Evolutionary conservation across 2,797 vertebrate genomes (phyloP).

Genomic region (Nannoperca australis): DNA sequence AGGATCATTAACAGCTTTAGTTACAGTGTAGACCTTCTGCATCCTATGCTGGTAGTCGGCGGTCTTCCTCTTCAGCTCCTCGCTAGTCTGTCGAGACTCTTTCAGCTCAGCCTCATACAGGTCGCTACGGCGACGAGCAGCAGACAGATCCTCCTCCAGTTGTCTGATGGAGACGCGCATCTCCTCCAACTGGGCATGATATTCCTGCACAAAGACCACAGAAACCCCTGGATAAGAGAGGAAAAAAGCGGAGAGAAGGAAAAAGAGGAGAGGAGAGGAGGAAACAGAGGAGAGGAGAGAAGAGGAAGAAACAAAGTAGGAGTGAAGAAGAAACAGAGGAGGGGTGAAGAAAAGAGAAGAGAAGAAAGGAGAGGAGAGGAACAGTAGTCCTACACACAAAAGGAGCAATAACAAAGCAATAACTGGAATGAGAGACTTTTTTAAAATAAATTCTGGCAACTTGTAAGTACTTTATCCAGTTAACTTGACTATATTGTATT

Average conservation of each 20-base stretch:
- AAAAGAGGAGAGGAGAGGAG: neutral
- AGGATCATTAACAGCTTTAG: slow-evolving; percentile 23
- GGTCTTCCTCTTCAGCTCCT: slow-evolving; percentile 96
- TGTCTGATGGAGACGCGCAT: slow-evolving; percentile 97
- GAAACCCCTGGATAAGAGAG: neutral
- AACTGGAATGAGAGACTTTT: neutral
- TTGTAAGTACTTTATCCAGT: slow-evolving; percentile 1
- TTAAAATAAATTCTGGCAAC: neutral
- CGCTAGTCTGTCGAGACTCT: slow-evolving; percentile 93
- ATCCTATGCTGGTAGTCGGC: slow-evolving; percentile 94
- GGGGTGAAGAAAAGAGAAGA: slow-evolving; percentile 1
- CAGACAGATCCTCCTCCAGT: slow-evolving; percentile 97
- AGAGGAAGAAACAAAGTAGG: too few species aligned
- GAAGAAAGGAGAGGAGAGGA: neutral
- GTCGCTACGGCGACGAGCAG: slow-evolving; percentile 95
- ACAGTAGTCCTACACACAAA: neutral
- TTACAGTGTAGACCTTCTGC: slow-evolving; percentile 88
- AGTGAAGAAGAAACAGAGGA: neutral
- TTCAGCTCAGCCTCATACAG: slow-evolving; percentile 96
- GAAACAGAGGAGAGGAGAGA: neutral
- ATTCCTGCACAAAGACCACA: slow-evolving; percentile 86
- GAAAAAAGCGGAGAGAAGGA: neutral
- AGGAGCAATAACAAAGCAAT: too few species aligned
- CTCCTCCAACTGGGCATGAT: slow-evolving; percentile 97
- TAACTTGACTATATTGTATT: slow-evolving; percentile 19